Evolutionary conservation across 1,140 invertebrate species (phyloP).

Genomic region (Tachypleus tridentatus): DNA sequence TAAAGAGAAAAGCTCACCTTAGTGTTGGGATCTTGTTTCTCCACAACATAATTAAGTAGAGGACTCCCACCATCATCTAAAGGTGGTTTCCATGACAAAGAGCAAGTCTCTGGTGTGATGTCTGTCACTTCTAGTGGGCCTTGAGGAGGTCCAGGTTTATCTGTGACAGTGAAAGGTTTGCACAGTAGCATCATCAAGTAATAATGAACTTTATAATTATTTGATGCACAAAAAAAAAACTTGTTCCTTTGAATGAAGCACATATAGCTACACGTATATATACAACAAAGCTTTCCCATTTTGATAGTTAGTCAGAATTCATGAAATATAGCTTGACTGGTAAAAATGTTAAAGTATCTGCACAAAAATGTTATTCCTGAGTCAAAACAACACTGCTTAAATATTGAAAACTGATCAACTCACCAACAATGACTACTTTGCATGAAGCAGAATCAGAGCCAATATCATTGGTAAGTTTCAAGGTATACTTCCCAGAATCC

Average conservation of each 20-base stretch:
- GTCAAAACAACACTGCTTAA: too few relatives aligned
- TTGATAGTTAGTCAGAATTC: too few relatives aligned
- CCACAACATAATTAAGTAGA: conserved; percentile 94
- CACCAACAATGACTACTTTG: conserved; percentile 43
- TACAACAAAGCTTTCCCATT: too few relatives aligned
- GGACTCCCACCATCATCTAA: conserved; percentile 88
- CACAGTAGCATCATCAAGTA: too few relatives aligned
- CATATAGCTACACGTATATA: too few relatives aligned
- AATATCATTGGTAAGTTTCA: conserved; percentile 73
- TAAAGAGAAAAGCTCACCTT: conserved; percentile 33
- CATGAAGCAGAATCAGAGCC: conserved; percentile 80
- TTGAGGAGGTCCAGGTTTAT: conserved; percentile 71
- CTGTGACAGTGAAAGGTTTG: conserved; percentile 44
- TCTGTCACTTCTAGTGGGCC: conserved; percentile 77
- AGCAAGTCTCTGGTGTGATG: conserved; percentile 90
- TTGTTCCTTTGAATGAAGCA: too few relatives aligned
- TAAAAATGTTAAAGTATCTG: too few relatives aligned
- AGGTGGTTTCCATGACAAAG: conserved; percentile 84
- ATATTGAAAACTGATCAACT: too few relatives aligned
- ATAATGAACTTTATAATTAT: too few relatives aligned
- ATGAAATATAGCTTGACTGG: too few relatives aligned
- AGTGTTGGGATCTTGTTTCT: conserved; percentile 64
- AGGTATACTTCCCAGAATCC: conserved; percentile 84
- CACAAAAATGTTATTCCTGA: too few relatives aligned
- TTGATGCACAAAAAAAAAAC: too few relatives aligned